These are phyloP conservation scores for Ciconia stormi DNA, from an alignment of 2,113 vertebrate genomes.

Conservation along the genomic window DNA sequence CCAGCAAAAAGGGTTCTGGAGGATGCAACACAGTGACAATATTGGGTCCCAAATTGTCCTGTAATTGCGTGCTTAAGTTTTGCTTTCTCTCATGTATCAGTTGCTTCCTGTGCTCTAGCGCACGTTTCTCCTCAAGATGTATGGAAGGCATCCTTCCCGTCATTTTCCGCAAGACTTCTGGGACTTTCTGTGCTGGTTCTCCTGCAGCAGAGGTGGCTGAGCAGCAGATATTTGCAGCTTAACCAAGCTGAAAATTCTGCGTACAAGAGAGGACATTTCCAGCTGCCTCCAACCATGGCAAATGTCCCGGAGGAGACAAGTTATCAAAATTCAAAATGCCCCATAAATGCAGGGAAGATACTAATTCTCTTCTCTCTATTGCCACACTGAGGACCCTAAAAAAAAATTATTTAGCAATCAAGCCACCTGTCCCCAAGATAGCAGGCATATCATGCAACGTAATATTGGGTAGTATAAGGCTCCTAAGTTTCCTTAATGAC, in stretches of 20 bases:
- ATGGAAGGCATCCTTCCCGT: neutral
- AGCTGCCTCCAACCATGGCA: neutral
- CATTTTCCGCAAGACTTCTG: neutral
- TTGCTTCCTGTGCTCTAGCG: neutral
- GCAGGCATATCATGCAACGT: neutral
- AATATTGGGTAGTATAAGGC: neutral
- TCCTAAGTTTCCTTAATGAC: neutral
- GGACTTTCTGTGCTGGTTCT: neutral
- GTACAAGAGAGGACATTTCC: neutral
- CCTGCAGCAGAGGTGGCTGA: neutral
- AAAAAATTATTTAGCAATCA: neutral
- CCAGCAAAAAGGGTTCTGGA: neutral
- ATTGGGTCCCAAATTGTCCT: neutral
- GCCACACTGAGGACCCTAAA: constrained; percentile 1
- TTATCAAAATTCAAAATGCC: constrained; percentile 1
- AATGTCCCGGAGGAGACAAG: neutral
- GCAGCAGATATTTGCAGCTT: neutral
- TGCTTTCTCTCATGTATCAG: neutral
- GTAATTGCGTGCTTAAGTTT: neutral
- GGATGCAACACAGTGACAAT: neutral
- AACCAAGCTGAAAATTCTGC: neutral
- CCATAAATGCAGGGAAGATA: neutral
- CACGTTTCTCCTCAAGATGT: rapidly evolving
- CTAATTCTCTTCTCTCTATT: neutral
- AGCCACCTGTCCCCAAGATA: neutral